phyloP scores from a whole-genome alignment of 2,113 vertebrate species.

The Burhinus oedicnemus region DNA sequence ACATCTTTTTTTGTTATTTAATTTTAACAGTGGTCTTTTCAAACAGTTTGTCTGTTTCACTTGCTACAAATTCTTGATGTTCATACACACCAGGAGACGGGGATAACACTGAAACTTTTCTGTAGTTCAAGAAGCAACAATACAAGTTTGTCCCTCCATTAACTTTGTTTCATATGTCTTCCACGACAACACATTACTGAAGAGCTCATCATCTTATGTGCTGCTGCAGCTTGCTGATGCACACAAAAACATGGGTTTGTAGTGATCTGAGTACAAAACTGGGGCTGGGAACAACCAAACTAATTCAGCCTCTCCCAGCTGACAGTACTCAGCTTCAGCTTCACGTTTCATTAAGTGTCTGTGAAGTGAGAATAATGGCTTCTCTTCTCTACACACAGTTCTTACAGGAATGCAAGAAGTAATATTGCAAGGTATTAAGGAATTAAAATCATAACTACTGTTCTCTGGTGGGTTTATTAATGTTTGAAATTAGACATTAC shows the following conservation, averaged over 20 bases:
- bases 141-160: background rate
- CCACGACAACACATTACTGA: background rate
- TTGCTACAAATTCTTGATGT: background rate
- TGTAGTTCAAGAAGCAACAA: background rate
- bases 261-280: background rate
- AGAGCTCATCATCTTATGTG: background rate
- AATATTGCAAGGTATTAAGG: background rate
- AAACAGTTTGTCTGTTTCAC: background rate
- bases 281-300: background rate
- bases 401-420: background rate
- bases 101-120: background rate
- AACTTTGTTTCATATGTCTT: background rate
- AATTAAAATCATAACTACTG: background rate
- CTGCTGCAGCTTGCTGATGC: background rate
- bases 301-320: background rate
- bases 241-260: background rate
- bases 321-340: background rate
- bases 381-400: background rate
- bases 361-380: background rate
- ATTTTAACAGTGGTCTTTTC: background rate
- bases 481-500: background rate
- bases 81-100: background rate
- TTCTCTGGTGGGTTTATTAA: background rate
- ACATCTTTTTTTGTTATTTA: background rate
- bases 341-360: background rate